Base-by-base conservation (phyloP, 2,797 vertebrate genomes). In the Enteromius unitaeniatus region DNA sequence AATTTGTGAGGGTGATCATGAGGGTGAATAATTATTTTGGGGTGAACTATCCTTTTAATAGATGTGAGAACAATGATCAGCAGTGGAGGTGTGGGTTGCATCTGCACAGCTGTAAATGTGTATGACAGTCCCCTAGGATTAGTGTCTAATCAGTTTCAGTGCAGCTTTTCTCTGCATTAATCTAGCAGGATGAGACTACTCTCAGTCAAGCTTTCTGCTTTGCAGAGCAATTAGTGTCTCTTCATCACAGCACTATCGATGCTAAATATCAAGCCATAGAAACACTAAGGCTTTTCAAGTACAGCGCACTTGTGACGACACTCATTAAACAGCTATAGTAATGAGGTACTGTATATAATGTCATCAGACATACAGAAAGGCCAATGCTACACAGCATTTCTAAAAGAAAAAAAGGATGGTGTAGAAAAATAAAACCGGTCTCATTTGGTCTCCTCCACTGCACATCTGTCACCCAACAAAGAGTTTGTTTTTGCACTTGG, bases 61-160 rank as follows among this genome's bases (percentile, higher is more conserved):
- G 13, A 77, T 73, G 37, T 45, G 68, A 81, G 19, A 31, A 76
- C 13, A 78, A 64, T 9, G 53, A 86, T 58, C 68, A n/a, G 49
- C 60, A 60, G 42, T 37, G 53, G 37, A 83, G 82, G 67, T 81
- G 64, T 76, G 45, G 67, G 78, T 6, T 67, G 64, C 64, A 60
- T 76, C 74, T 67, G 77, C 68, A 42, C 69, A 80, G 84, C 49
- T 78, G 49, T 85, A 83, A 88, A 87, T 83, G 85, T 68, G 45
- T 68, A 84, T 60, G 37, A 58, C 65, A 62, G 74, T 86, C 62
- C 23, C n/a, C 67, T 55, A 67, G 82, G 85, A 87, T 87, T 88
- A 87, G 79, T 85, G 62, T 81, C 78, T 85, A 88, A 87, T 89
- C 88, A 88, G 81, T 75, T 62, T 68, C 83, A 64, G 78, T 74